Evolutionary conservation across 2,888 invertebrate species (phyloP).

Genomic region (Halocaridina rubra): DNA sequence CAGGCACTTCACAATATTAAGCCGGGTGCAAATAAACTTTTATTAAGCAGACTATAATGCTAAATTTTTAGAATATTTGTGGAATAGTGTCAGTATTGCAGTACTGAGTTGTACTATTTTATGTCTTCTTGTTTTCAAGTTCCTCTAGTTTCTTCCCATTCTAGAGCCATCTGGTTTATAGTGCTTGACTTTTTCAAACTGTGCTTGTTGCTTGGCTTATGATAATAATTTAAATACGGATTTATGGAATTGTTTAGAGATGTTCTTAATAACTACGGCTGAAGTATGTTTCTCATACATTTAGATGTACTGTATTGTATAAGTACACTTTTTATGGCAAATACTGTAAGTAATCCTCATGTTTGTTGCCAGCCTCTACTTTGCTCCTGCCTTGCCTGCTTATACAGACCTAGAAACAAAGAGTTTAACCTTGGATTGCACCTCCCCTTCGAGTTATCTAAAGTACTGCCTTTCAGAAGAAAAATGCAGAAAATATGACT

Average conservation of each 20-base stretch:
- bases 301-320: neutral
- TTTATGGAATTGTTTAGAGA: neutral
- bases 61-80: too few relatives aligned
- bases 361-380: constrained; percentile 45
- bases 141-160: too few relatives aligned
- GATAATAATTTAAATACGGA: neutral
- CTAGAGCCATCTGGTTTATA: too few relatives aligned
- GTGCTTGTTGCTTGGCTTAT: neutral
- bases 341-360: neutral
- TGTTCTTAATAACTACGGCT: neutral
- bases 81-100: too few relatives aligned
- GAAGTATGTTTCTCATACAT: neutral
- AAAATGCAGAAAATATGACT: constrained; percentile 31
- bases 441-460: neutral
- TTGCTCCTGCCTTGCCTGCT: constrained; percentile 43
- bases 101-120: too few relatives aligned
- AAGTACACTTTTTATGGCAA: neutral
- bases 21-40: too few relatives aligned
- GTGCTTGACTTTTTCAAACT: too few relatives aligned
- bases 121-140: too few relatives aligned
- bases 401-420: neutral
- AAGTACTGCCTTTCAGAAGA: neutral
- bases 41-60: too few relatives aligned
- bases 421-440: constrained; percentile 21
- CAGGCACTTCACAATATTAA: too few relatives aligned